Conservation (phyloP, 2,888 invertebrate species). For the Alviniconcha strummeri region DNA sequence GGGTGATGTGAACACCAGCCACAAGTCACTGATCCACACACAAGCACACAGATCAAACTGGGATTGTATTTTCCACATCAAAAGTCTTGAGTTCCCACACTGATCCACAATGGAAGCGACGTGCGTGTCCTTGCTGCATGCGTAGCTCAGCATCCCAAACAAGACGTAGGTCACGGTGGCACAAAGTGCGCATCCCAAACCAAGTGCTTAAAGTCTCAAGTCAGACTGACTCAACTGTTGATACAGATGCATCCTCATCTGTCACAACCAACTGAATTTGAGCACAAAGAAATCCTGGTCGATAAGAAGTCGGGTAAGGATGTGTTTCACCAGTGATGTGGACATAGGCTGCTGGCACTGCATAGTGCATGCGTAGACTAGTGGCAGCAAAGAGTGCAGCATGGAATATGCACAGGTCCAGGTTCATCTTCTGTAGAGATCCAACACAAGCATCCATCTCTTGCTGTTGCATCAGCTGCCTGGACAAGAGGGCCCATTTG, state of each 20-base stretch:
- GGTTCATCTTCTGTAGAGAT: neutral
- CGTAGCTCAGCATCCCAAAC: neutral
- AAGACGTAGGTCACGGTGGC: neutral
- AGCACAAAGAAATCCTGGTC: neutral
- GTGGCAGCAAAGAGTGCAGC: neutral
- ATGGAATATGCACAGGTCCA: neutral
- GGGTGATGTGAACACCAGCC: conserved; percentile 24
- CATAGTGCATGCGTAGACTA: neutral
- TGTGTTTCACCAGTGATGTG: neutral
- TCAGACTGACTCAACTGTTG: conserved; percentile 6
- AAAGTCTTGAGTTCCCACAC: neutral
- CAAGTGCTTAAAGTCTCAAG: neutral
- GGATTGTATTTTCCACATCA: neutral
- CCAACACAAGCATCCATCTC: neutral
- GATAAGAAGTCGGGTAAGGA: neutral
- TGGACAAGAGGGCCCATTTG: neutral
- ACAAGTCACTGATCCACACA: neutral
- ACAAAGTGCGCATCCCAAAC: neutral
- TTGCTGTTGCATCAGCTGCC: conserved; percentile 5
- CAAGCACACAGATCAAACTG: neutral
- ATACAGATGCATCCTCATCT: neutral
- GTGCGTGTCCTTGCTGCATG: neutral
- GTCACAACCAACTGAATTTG: conserved; percentile 12
- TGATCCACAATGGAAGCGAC: neutral
- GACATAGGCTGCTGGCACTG: neutral